A percentile compares a stretch with the other conserved stretches of the same genome.
These are phyloP conservation scores for Penaeus indicus DNA, from an alignment of 1,140 invertebrate genomes.

Conservation along the genomic window DNA sequence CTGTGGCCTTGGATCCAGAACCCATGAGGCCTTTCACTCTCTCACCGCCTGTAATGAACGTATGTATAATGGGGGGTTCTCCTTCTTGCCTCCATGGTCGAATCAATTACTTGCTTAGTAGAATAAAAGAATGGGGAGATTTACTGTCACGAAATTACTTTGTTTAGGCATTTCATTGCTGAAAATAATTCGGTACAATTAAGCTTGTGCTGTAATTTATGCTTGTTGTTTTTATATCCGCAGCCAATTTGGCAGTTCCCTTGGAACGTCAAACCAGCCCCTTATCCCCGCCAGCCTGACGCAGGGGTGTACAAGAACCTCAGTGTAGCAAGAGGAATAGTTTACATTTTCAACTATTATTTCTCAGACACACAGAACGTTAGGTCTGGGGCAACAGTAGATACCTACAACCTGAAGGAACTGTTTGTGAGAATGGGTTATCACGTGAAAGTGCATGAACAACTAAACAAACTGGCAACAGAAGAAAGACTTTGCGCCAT, in stretches of 20 bases:
- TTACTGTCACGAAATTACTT: no score
- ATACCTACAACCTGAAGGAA: constrained; percentile 32
- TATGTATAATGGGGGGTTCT: no score
- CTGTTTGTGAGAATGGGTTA: constrained; percentile 44
- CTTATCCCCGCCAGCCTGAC: not conserved
- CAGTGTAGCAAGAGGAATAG: constrained; percentile 11
- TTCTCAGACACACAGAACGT: not conserved
- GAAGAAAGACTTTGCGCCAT: not conserved
- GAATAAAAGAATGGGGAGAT: no score
- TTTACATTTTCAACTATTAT: constrained; percentile 43
- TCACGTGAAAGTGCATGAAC: constrained; percentile 17
- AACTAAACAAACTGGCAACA: constrained; percentile 7
- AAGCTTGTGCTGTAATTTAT: not conserved
- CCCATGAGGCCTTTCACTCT: no score
- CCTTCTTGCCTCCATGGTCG: no score
- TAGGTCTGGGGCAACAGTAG: constrained; percentile 1
- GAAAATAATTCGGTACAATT: no score
- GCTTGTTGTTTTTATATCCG: not conserved
- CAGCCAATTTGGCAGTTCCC: not conserved
- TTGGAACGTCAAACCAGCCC: constrained; percentile 3
- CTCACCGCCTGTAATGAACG: no score
- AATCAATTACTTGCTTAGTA: no score
- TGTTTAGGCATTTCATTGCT: no score
- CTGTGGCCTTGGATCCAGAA: no score
- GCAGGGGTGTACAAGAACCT: constrained; percentile 39